Percentiles rank a stretch among this genome's conserved stretches.
Evolutionary conservation across 2,888 invertebrate genomes (phyloP).

Genomic region (Dasysyrphus tricinctus): DNA sequence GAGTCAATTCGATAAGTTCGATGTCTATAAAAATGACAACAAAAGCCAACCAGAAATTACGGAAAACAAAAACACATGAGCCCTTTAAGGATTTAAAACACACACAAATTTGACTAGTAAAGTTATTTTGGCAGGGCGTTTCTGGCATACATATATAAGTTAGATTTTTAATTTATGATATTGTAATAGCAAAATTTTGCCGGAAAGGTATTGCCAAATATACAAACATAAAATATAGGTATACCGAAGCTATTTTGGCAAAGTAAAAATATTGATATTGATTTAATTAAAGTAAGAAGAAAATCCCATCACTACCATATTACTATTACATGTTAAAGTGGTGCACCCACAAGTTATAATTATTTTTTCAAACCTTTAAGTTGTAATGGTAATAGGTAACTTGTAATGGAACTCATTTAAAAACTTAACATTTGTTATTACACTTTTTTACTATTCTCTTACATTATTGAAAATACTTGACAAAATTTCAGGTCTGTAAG

Average conservation of each 20-base stretch:
- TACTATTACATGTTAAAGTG: neutral
- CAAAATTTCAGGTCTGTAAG: constrained; percentile 9
- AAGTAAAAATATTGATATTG: neutral
- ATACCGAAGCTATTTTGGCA: neutral
- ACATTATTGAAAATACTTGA: neutral
- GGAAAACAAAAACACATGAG: neutral
- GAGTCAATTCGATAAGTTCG: neutral
- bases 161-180: neutral
- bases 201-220: neutral
- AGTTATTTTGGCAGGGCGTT: neutral
- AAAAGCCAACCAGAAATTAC: neutral
- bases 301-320: neutral
- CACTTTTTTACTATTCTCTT: neutral
- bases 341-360: neutral
- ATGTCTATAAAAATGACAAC: neutral
- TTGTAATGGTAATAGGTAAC: neutral
- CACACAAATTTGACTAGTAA: constrained; percentile 9
- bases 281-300: neutral
- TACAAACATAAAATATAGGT: neutral
- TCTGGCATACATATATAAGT: neutral
- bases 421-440: neutral
- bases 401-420: neutral
- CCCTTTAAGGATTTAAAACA: neutral
- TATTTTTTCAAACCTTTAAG: neutral
- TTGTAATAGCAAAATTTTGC: neutral